Evolutionary conservation across 2,888 invertebrate species (phyloP).

Genomic region (Cataglyphis livida): DNA sequence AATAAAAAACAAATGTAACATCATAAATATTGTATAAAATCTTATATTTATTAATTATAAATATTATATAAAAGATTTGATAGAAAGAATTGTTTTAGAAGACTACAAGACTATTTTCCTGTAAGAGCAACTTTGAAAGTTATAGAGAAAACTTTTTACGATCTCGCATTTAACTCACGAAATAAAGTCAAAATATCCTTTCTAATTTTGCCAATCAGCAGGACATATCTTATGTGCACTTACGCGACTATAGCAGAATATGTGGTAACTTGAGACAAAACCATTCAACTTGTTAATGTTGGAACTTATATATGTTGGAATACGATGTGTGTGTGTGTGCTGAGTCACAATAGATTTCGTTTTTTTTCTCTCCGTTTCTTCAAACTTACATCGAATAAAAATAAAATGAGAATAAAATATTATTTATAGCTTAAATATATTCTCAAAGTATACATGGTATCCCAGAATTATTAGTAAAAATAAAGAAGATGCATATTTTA

Average conservation of each 20-base stretch:
- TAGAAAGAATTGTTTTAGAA: background rate
- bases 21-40: background rate
- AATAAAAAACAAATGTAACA: background rate
- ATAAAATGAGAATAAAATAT: background rate
- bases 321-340: background rate
- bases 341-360: background rate
- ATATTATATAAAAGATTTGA: background rate
- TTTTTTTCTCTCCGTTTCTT: background rate
- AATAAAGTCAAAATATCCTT: background rate
- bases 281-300: no score
- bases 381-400: slow-evolving; percentile 4
- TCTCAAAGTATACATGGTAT: background rate
- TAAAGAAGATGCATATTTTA: no score
- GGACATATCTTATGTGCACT: background rate
- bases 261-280: background rate
- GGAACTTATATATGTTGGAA: background rate
- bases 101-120: background rate
- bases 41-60: background rate
- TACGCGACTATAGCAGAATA: background rate
- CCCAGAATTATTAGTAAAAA: no score
- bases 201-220: background rate
- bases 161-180: background rate
- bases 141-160: background rate
- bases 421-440: background rate
- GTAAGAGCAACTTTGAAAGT: background rate